Evolutionary conservation across 2,113 vertebrate species (phyloP).

Genomic region (Oreocharis arfaki): DNA sequence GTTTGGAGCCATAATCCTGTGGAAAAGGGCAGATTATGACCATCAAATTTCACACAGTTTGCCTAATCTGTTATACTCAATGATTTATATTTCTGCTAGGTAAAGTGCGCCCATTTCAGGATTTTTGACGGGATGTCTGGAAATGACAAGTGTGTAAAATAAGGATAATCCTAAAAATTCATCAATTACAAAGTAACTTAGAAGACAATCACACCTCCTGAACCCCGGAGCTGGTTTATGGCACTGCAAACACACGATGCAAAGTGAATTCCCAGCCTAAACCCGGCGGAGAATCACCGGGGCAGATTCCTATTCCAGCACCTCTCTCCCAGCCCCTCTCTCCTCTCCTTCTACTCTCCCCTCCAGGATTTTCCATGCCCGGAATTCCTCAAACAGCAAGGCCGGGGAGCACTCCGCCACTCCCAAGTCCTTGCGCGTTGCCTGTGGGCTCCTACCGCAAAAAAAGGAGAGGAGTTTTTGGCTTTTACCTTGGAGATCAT

Average conservation of each 20-base stretch:
- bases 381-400: background rate
- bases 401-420: background rate
- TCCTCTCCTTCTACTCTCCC: background rate
- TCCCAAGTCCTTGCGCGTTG: fast-evolving
- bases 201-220: background rate
- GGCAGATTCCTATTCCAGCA: background rate
- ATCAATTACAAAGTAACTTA: fast-evolving
- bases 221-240: fast-evolving
- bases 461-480: background rate
- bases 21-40: background rate
- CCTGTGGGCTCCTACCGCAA: background rate
- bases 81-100: background rate
- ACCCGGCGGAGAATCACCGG: fast-evolving
- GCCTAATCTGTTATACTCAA: background rate
- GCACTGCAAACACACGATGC: fast-evolving
- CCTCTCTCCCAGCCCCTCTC: background rate
- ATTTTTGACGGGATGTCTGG: background rate
- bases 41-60: background rate
- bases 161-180: background rate
- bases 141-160: background rate
- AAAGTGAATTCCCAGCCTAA: background rate
- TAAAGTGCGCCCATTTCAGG: background rate
- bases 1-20: background rate
- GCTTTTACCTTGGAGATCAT: background rate
- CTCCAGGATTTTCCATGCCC: background rate